Percentiles rank a stretch among this genome's conserved stretches.
Evolutionary conservation across 2,113 vertebrate genomes (phyloP).

Genomic region (Dipodomys merriami): DNA sequence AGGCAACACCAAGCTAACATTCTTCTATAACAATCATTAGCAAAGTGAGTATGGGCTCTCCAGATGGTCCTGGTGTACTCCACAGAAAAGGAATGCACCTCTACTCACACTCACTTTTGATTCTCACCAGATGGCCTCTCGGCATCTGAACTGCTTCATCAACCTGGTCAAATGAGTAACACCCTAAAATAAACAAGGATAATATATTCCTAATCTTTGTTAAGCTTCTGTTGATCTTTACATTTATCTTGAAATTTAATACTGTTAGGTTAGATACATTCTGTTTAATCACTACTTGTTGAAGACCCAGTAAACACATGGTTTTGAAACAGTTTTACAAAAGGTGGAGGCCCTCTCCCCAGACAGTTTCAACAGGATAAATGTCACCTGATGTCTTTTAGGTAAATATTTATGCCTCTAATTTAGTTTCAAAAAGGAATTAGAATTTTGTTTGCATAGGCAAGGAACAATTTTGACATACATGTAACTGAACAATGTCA

Average conservation of each 20-base stretch:
- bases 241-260: neutral
- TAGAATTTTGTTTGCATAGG: neutral
- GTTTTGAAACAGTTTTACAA: neutral
- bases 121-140: neutral
- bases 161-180: neutral
- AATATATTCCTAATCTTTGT: neutral
- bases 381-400: neutral
- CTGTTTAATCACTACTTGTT: neutral
- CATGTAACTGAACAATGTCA: neutral
- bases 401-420: neutral
- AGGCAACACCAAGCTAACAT: neutral
- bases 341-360: neutral
- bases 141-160: neutral
- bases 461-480: neutral
- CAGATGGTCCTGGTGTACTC: neutral
- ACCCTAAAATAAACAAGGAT: neutral
- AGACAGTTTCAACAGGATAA: neutral
- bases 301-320: neutral
- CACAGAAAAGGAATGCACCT: neutral
- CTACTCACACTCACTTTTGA: neutral
- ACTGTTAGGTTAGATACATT: neutral
- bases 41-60: neutral
- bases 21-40: too few relatives aligned
- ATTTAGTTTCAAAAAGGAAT: slow-evolving; percentile 11
- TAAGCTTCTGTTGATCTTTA: neutral